Percentiles rank a stretch among this genome's conserved stretches.
Evolutionary conservation across 2,113 vertebrate genomes (phyloP).

Genomic region (Nipponia nippon): DNA sequence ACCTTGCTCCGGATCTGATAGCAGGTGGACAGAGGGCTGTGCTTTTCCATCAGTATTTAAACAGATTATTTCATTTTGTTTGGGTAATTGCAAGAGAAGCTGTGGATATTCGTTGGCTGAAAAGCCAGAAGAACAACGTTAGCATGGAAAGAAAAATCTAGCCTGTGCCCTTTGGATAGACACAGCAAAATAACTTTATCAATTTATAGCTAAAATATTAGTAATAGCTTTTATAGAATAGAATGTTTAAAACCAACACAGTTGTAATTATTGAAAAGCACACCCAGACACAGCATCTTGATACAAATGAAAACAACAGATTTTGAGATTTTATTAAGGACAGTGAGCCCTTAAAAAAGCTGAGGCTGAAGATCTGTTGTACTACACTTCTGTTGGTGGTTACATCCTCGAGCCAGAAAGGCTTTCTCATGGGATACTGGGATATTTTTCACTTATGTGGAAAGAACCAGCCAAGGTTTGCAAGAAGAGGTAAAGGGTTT

Average conservation of each 20-base stretch:
- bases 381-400: neutral
- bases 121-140: neutral
- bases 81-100: constrained; percentile 11
- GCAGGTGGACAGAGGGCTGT: neutral
- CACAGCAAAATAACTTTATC: neutral
- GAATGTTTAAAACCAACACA: neutral
- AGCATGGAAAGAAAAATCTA: neutral
- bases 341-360: neutral
- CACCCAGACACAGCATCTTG: neutral
- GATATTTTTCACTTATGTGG: neutral
- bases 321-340: neutral
- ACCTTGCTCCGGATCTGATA: constrained; percentile 70
- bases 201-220: neutral
- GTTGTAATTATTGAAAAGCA: neutral
- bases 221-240: neutral
- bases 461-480: neutral
- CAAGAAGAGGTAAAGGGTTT: neutral
- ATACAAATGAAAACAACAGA: neutral
- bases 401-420: neutral
- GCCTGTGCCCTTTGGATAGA: neutral
- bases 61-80: constrained; percentile 13
- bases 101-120: neutral
- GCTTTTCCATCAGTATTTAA: constrained; percentile 1
- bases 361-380: neutral
- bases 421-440: neutral